Base-by-base conservation (phyloP, 2,797 vertebrate genomes). In the Phoxinus dragarum region DNA sequence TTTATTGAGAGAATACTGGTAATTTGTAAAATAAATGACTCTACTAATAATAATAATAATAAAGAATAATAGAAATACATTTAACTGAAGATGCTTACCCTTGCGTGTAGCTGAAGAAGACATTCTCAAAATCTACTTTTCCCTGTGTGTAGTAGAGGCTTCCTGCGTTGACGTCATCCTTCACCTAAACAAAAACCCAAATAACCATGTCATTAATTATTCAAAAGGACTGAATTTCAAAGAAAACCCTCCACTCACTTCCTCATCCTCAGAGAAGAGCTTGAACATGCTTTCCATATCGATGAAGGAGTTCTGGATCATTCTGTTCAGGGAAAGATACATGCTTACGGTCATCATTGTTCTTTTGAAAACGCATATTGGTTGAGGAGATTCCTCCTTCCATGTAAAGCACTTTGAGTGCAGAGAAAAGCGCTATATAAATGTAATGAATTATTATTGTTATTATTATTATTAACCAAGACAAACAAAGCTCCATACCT, bases 281-380 rank as follows among this genome's bases (percentile, higher is more conserved):
- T 97, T 94, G 76, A 99, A 98, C 98, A 99, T 99, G 92, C 97
- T 99, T 90, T 99, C 98, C 98, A 99, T 99, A 92, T 99, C 98
- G 3, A 99, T 96, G 52, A 99, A 99, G 8, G 98, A 98, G 31
- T 91, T 97, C 93, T 99, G 98, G 93, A 99, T 99, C 93, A 98
- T 96, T 93, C 98, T 99, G 94, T 34, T 31, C 52, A 6, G 75
- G 36, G 61, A 71, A 6, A 31, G 19, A 23, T 9, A 14, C 0
- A 52, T 0, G 0, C 6, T 59, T 14, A 54, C 47, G 3, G 1
- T 71, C 11, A 40, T 2, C 17, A 19, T 16, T n/a, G 21, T 59
- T 74, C 16, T 74, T 40, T 17, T 36, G 19, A 19, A 23, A 21
- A 66, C 3, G 0, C 19, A 23, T 19, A 21, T 14, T 27, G 27